Evolutionary conservation across 2,113 vertebrate genomes (phyloP), one percentile per base, ranked within the genome.

Genomic region (Lepidothrix coronata): DNA sequence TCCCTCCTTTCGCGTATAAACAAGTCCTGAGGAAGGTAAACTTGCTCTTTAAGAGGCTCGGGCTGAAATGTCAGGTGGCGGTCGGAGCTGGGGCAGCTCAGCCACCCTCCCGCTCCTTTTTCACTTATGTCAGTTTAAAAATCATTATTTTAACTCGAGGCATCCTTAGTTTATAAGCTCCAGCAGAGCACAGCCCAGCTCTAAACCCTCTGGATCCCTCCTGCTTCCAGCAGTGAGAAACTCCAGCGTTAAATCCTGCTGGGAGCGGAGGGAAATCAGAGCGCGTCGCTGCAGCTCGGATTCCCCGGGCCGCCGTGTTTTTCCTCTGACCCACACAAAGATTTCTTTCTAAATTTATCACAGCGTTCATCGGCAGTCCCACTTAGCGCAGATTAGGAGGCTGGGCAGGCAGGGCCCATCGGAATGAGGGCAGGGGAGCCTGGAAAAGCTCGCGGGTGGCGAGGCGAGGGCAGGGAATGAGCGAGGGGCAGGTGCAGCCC

Each of bases 321-420:
- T 96, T 73, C 83, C 88, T 96, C 93, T 94, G 95, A 96, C 88
- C 96, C 94, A 20, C 93, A 96, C 95, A 93, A 91, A 96, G 96
- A 95, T 95, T 92, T 91, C 95, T 95, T 95, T 95, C 96, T 97
- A 95, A 89, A 95, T 97, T 95, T 96, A 95, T 95, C 95, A 1
- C 93, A 0, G 80, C 49, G 11, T 6, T 41, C 83, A 89, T 95
- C 83, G 23, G 84, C 96, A 70, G 92, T 66, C 75, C 94, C 92
- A 46, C 79, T 93, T 35, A 41, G 88, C 0, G 90, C 91, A 83
- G 90, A 65, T 91, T n/a, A 73, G 30, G 58, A 67, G 84, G 74
- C 90, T 1, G 75, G 89, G 85, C 92, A 6, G 95, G 93, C 95
- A 49, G 72, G 59, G 71, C 85, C 81, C 78, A 23, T 43, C 35